Evolutionary conservation across 2,797 vertebrate species (phyloP).

Genomic region (Luscinia luscinia): DNA sequence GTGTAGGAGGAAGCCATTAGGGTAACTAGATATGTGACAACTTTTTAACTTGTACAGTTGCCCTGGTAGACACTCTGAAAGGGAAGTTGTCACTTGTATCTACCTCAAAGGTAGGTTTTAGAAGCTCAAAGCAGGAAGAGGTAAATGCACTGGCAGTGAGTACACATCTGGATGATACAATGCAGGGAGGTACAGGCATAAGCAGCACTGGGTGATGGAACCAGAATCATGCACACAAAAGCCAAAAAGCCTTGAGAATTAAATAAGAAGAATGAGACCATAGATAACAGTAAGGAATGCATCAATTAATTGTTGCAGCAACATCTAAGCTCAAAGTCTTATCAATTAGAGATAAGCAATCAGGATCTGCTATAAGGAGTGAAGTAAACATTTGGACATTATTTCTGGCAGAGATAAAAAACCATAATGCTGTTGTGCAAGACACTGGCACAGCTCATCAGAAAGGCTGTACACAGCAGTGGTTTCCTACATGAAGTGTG

Average conservation of each 20-base stretch:
- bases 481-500: not conserved
- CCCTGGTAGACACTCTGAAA: not conserved
- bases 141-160: not conserved
- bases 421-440: not conserved
- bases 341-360: not conserved
- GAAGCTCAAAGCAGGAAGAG: not conserved
- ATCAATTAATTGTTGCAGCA: not conserved
- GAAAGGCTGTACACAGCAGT: not conserved
- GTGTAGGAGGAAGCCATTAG: not conserved
- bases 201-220: not conserved
- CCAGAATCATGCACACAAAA: not conserved
- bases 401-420: not conserved
- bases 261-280: not conserved
- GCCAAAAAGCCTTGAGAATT: not conserved
- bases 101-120: not conserved
- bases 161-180: not conserved
- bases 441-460: not conserved
- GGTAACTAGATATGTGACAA: not conserved
- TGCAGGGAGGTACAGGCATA: not conserved
- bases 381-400: not conserved
- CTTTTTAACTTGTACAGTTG: not conserved
- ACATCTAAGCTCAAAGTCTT: not conserved
- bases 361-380: not conserved
- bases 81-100: not conserved
- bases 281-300: not conserved